A percentile compares a stretch with the other conserved stretches of the same genome.
Evolutionary conservation across 2,888 invertebrate genomes (phyloP).

Genomic region (Exocentrus adspersus): DNA sequence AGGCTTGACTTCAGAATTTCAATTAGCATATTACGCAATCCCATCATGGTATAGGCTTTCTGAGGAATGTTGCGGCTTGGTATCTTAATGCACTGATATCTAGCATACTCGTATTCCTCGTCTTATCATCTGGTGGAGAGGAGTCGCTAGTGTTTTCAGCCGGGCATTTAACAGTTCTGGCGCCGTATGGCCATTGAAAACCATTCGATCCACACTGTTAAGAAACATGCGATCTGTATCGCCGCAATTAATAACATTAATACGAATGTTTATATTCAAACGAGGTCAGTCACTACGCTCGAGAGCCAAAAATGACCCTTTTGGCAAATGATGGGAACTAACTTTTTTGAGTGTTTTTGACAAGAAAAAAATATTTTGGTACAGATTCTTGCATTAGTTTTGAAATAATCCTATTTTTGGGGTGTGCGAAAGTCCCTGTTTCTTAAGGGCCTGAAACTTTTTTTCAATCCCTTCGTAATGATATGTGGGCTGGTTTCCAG

Average conservation of each 20-base stretch:
- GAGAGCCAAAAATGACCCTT: background rate
- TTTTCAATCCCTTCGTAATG: too few relatives aligned
- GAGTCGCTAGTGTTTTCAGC: slow-evolving; percentile 21
- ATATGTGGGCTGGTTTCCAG: too few relatives aligned
- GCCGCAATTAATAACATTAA: slow-evolving; percentile 24
- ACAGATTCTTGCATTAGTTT: too few relatives aligned
- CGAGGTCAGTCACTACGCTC: slow-evolving; percentile 12
- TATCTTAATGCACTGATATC: slow-evolving; percentile 25
- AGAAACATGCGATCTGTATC: slow-evolving; percentile 25
- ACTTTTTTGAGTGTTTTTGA: too few relatives aligned
- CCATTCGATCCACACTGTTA: slow-evolving; percentile 39
- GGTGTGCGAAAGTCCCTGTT: too few relatives aligned
- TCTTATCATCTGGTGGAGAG: slow-evolving; percentile 25
- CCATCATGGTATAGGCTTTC: too few relatives aligned
- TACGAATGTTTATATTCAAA: slow-evolving; percentile 22
- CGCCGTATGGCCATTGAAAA: slow-evolving; percentile 42
- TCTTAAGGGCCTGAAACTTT: too few relatives aligned
- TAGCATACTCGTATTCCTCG: slow-evolving; percentile 20
- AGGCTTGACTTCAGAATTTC: too few relatives aligned
- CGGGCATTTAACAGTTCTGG: slow-evolving; percentile 30
- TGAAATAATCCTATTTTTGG: too few relatives aligned
- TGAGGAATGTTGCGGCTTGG: slow-evolving; percentile 3
- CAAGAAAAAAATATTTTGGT: too few relatives aligned
- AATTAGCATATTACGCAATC: too few relatives aligned
- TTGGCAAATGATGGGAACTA: background rate